Percentiles rank a stretch among this genome's conserved stretches.
These are phyloP conservation scores for Antidorcas marsupialis DNA, from an alignment of 2,113 vertebrate genomes.

Conservation along the genomic window DNA sequence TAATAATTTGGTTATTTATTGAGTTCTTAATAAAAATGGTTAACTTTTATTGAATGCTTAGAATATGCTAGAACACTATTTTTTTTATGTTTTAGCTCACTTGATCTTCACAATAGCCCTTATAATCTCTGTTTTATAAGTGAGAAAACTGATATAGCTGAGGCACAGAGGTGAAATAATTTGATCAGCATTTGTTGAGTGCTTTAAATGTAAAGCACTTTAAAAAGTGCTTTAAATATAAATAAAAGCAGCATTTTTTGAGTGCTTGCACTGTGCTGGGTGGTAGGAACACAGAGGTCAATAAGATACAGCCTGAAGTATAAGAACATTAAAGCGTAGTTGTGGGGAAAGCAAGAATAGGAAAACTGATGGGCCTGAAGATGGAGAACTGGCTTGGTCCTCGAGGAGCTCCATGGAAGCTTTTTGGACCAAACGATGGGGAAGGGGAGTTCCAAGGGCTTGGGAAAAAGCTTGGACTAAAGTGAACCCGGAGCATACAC, in stretches of 20 bases:
- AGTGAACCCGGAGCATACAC: not conserved
- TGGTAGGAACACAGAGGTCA: not conserved
- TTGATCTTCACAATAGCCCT: not conserved
- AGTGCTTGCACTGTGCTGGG: fast-evolving
- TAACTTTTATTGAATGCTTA: not conserved
- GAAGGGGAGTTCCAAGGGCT: not conserved
- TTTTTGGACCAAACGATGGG: not conserved
- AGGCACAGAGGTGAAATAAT: not conserved
- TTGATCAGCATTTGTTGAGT: not conserved
- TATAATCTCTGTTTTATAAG: not conserved
- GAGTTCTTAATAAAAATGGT: not conserved
- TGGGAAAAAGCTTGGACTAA: not conserved
- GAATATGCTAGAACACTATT: not conserved
- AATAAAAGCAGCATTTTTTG: not conserved
- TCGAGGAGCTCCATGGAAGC: fast-evolving
- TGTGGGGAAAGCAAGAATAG: not conserved
- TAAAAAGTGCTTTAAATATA: not conserved
- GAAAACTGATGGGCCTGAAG: not conserved
- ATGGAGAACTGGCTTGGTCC: not conserved
- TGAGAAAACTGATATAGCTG: not conserved
- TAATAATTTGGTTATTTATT: not conserved
- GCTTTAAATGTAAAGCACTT: not conserved
- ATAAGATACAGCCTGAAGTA: fast-evolving
- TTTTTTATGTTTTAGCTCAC: not conserved
- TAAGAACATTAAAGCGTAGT: no score